phyloP scores from a whole-genome alignment of 2,797 vertebrate genomes.

The Sebastes minor region DNA sequence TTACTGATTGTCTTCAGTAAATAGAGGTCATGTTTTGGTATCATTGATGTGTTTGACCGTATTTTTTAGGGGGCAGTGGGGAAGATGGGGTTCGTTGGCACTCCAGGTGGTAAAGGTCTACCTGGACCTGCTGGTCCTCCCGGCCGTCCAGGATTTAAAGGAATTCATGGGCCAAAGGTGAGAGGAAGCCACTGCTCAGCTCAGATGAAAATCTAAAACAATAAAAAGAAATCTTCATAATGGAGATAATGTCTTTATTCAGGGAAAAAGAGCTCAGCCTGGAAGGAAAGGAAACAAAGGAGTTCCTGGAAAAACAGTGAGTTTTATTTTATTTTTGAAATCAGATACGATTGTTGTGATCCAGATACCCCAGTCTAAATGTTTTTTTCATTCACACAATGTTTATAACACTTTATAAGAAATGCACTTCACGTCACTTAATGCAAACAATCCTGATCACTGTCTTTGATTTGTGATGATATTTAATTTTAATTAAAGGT shows the following conservation, averaged over 20 bases:
- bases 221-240: neutral
- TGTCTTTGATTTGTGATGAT: neutral
- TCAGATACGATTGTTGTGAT: neutral
- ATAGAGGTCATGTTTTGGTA: neutral
- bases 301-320: conserved; percentile 69
- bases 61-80: conserved; percentile 63
- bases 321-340: conserved; percentile 28
- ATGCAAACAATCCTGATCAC: neutral
- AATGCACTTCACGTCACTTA: neutral
- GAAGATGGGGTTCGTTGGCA: conserved; percentile 57
- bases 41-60: neutral
- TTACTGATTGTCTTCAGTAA: neutral
- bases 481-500: neutral
- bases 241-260: conserved; percentile 11
- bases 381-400: neutral
- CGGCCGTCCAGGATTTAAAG: conserved; percentile 71
- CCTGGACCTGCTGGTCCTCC: conserved; percentile 69
- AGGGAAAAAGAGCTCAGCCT: conserved; percentile 66
- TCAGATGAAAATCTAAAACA: neutral
- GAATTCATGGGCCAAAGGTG: conserved; percentile 73
- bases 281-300: conserved; percentile 76
- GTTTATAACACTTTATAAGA: neutral
- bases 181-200: neutral
- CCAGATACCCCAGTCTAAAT: neutral
- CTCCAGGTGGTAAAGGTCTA: conserved; percentile 71